phyloP scores from a whole-genome alignment of 2,113 vertebrate species.

The Siniperca chuatsi region DNA sequence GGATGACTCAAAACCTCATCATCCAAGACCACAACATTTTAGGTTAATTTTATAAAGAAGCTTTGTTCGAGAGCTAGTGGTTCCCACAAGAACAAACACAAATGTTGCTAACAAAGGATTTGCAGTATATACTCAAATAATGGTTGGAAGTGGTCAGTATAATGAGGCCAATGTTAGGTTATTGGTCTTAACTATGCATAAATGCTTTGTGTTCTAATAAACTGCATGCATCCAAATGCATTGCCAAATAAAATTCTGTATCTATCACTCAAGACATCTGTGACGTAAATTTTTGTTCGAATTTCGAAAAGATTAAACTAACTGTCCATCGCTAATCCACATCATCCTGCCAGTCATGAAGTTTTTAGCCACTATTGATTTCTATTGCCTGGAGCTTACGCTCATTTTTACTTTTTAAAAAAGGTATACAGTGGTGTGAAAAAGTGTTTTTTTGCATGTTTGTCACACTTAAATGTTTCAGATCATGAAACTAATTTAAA shows the following conservation, averaged over 20 bases:
- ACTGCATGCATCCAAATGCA: not conserved
- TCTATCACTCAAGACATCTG: not conserved
- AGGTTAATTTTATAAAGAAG: not conserved
- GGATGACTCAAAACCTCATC: not conserved
- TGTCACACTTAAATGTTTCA: no score
- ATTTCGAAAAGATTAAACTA: not conserved
- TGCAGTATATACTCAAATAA: not conserved
- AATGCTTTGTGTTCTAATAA: constrained; percentile 1
- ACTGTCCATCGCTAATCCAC: not conserved
- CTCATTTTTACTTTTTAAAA: not conserved
- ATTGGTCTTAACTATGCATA: not conserved
- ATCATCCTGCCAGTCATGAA: not conserved
- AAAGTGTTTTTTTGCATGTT: no score
- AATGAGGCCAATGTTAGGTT: not conserved
- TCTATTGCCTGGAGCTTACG: not conserved
- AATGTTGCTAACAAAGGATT: not conserved
- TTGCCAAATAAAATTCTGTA: not conserved
- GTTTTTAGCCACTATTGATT: not conserved
- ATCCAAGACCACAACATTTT: not conserved
- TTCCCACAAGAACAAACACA: not conserved
- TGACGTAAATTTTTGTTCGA: not conserved
- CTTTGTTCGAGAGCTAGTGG: not conserved
- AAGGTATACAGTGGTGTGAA: no score
- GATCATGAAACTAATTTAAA: no score
- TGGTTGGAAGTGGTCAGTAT: not conserved